phyloP scores from a whole-genome alignment of 1,140 invertebrate species.

The Leptinotarsa defecta region DNA sequence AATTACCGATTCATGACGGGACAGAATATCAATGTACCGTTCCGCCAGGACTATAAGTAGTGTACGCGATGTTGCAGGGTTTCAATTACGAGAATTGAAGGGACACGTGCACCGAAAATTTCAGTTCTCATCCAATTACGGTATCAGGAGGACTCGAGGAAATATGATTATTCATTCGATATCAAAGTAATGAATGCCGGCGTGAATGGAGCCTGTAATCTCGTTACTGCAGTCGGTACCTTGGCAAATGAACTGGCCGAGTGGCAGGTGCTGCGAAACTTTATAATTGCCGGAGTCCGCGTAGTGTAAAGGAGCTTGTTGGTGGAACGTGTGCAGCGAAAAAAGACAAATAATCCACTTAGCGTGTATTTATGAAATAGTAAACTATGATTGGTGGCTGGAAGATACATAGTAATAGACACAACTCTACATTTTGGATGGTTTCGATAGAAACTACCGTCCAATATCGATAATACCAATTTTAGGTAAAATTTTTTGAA shows the following conservation, averaged over 20 bases:
- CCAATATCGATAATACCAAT: no score
- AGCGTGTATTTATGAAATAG: no score
- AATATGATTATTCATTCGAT: slow-evolving; percentile 6
- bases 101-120: background rate
- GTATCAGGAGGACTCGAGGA: background rate
- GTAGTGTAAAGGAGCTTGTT: no score
- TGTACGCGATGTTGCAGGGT: background rate
- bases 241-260: background rate
- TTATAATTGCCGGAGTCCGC: background rate
- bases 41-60: background rate
- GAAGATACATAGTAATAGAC: no score
- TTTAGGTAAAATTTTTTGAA: no score
- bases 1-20: no score
- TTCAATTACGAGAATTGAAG: background rate
- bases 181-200: background rate
- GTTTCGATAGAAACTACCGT: no score
- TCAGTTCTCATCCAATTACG: background rate
- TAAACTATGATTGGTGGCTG: no score
- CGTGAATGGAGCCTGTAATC: background rate
- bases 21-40: no score
- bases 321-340: no score
- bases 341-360: no score
- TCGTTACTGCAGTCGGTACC: background rate
- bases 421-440: no score
- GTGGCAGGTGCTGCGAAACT: background rate